Base-by-base conservation (phyloP, 2,113 vertebrate species). In the Apteryx owenii region DNA sequence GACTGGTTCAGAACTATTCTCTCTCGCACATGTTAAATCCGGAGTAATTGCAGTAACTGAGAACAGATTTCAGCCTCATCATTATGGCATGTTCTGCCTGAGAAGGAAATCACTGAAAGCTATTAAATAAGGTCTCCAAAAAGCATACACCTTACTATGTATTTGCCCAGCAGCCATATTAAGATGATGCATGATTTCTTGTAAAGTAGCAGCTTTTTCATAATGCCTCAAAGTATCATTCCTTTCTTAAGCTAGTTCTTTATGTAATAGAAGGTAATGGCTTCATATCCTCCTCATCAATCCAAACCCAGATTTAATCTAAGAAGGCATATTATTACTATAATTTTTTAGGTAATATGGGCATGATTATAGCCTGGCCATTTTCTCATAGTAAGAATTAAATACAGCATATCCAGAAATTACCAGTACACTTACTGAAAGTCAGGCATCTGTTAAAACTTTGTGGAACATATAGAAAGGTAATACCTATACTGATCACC, bases 31-130 rank as follows among this genome's bases (percentile, higher is more conserved):
- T 38, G 21, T 90, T 66, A 79, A 85, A 77, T 72, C 61, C 85
- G 61, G 22, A 82, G 38, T 64, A 86, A 71, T 26, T 79, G 56
- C 48, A 38, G 38, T 81, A 92, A 95, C 69, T 40, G 28, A 84
- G 65, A 95, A 89, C 77, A 92, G 42, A 87, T 79, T 93, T 93
- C 62, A 69, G 17, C n/a, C 79, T 85, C 69, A 33, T 81, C 54
- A 56, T 91, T 66, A 53, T 73, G 23, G 12, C 18, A n/a, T 44
- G 78, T 44, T 69, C 51, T 85, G 22, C 61, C 73, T 80, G 84
- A 87, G 75, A 66, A 66, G 36, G 18, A 95, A 93, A 81, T 76
- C 26, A 76, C 38, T 44, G 38, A 73, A 60, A 90, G 10, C 11
- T 11, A 36, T 79, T 76, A 64, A 72, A 42, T 36, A 70, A 62